phyloP scores from a whole-genome alignment of 2,113 vertebrate genomes.

The Chaetops frenatus region DNA sequence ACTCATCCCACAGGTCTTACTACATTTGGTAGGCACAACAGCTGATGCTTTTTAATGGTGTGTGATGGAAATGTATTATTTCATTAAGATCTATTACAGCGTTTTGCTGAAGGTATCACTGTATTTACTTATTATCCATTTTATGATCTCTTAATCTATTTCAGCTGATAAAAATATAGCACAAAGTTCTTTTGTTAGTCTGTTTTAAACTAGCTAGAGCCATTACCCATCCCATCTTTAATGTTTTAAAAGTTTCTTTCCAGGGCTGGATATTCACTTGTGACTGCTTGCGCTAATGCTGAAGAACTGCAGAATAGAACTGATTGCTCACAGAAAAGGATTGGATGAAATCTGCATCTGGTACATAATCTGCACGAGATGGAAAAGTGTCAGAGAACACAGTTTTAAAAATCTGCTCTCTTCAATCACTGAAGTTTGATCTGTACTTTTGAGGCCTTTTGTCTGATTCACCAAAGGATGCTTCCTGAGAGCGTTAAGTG shows the following conservation, averaged over 20 bases:
- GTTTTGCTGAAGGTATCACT: background rate
- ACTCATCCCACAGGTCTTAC: background rate
- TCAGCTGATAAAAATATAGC: background rate
- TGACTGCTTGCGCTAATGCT: background rate
- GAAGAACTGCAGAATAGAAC: background rate
- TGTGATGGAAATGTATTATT: background rate
- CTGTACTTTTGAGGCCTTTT: background rate
- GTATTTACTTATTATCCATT: background rate
- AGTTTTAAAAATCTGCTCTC: background rate
- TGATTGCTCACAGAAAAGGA: background rate
- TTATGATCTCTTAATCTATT: background rate
- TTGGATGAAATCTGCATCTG: background rate
- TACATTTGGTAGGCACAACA: background rate
- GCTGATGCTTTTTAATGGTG: background rate
- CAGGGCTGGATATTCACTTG: background rate
- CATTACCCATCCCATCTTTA: background rate
- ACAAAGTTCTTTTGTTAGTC: background rate
- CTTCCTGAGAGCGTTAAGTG: background rate
- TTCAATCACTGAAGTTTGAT: background rate
- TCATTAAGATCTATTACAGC: background rate
- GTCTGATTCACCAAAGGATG: background rate
- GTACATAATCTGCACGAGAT: background rate
- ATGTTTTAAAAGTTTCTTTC: background rate
- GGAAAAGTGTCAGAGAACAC: background rate
- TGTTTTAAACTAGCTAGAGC: background rate